Evolutionary conservation across 2,797 vertebrate species (phyloP).

Genomic region (Lepilemur ruficaudatus): DNA sequence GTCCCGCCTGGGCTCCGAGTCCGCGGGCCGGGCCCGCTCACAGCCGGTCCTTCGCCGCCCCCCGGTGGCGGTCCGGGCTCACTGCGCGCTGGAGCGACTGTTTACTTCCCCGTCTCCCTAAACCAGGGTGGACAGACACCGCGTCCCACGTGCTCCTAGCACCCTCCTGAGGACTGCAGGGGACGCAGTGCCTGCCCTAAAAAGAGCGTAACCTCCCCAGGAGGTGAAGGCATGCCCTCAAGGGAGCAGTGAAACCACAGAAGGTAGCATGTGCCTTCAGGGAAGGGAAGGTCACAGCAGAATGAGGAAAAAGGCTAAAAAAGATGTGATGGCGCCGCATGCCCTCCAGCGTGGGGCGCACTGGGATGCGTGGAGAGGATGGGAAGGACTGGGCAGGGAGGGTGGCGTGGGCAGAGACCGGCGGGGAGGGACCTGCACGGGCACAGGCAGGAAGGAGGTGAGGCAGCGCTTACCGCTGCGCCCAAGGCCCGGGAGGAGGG

Average conservation of each 20-base stretch:
- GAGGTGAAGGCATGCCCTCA: not conserved
- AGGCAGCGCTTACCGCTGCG: no score
- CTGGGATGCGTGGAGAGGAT: not conserved
- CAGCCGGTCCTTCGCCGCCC: slow-evolving; percentile 5
- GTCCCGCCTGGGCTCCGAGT: not conserved
- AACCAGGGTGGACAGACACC: not conserved
- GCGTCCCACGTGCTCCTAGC: not conserved
- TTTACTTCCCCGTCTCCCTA: not conserved
- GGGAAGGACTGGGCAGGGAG: not conserved
- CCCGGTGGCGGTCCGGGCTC: not conserved
- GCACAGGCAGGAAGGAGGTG: not conserved
- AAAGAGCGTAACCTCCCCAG: not conserved
- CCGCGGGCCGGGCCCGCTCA: not conserved
- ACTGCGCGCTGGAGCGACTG: not conserved
- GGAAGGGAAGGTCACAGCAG: not conserved
- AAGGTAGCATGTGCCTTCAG: not conserved
- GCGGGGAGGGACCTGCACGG: no score
- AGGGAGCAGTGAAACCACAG: not conserved
- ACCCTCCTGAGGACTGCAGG: not conserved
- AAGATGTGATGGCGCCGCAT: not conserved
- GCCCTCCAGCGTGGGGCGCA: no score
- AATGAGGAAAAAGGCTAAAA: not conserved
- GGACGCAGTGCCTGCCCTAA: not conserved
- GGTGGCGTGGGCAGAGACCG: fast-evolving
- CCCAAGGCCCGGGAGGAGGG: not conserved